Conservation (phyloP, 2,113 vertebrate genomes). For the Chlamydotis undulata region DNA sequence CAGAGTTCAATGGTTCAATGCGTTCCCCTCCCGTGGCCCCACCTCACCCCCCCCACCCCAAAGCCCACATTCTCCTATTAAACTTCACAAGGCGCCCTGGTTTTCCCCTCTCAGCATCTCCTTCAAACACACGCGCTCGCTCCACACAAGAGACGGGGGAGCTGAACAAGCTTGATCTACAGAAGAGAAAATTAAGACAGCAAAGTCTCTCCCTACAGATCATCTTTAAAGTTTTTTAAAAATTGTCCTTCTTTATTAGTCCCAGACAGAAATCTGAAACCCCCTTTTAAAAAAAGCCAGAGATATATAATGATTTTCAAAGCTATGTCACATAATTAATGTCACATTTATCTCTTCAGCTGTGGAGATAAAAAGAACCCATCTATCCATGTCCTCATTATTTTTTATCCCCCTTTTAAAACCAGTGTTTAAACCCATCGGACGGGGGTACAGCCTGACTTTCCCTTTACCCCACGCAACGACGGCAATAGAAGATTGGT, state of each 20-base stretch:
- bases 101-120: not conserved
- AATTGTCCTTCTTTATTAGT: conserved; percentile 57
- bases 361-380: conserved; percentile 68
- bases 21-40: not conserved
- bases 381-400: conserved; percentile 58
- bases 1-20: not conserved
- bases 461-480: conserved; percentile 11
- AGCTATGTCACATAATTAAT: conserved; percentile 68
- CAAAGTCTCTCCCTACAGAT: conserved; percentile 43
- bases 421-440: not conserved
- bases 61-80: not conserved
- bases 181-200: conserved; percentile 51
- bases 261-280: conserved; percentile 66
- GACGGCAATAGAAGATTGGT: accelerated
- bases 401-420: conserved; percentile 60
- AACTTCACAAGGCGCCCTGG: not conserved
- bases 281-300: not conserved
- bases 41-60: not conserved
- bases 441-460: not conserved
- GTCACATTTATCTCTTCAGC: conserved; percentile 69
- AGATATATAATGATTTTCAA: conserved; percentile 65
- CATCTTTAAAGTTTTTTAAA: conserved; percentile 51
- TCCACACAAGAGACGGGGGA: not conserved
- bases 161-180: not conserved
- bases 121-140: not conserved